Conservation (phyloP, 2,888 invertebrate genomes). For the Anoncus sp. region DNA sequence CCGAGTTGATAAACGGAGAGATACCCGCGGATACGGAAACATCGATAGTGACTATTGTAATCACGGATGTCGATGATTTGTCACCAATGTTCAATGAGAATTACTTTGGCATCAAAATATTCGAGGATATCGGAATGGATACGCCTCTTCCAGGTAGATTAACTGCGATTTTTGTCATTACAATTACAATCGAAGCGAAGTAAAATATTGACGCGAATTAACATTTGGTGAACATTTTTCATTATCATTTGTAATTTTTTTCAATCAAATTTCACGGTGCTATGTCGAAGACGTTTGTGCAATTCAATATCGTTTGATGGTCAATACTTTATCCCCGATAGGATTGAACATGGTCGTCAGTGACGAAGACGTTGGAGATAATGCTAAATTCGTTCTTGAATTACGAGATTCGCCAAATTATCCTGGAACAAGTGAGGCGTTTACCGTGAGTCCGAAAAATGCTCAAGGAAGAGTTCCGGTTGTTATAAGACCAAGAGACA, state of each 20-base stretch:
- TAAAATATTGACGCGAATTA: no score
- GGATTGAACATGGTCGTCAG: slow-evolving; percentile 90
- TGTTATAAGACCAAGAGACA: slow-evolving; percentile 88
- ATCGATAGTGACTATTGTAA: slow-evolving; percentile 90
- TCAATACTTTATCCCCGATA: slow-evolving; percentile 6
- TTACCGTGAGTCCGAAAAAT: slow-evolving; percentile 86
- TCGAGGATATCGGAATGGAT: slow-evolving; percentile 90
- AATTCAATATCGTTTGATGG: not conserved
- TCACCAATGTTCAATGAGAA: slow-evolving; percentile 89
- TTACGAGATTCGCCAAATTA: slow-evolving; percentile 85
- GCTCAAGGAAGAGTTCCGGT: slow-evolving; percentile 91
- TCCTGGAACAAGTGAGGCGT: slow-evolving; percentile 78
- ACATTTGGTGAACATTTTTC: no score
- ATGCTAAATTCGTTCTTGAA: slow-evolving; percentile 88
- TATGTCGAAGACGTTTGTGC: no score
- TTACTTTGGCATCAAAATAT: slow-evolving; percentile 88
- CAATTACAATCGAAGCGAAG: no score
- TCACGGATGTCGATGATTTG: slow-evolving; percentile 92
- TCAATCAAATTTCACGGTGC: no score
- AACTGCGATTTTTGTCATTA: not conserved
- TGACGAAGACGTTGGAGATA: slow-evolving; percentile 90
- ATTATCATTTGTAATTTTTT: no score
- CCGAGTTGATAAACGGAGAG: slow-evolving; percentile 89
- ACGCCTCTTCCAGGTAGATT: slow-evolving; percentile 86
- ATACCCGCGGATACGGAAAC: slow-evolving; percentile 88